Base-by-base conservation (phyloP, 2,797 vertebrate species). In the Apogon hyalosoma region DNA sequence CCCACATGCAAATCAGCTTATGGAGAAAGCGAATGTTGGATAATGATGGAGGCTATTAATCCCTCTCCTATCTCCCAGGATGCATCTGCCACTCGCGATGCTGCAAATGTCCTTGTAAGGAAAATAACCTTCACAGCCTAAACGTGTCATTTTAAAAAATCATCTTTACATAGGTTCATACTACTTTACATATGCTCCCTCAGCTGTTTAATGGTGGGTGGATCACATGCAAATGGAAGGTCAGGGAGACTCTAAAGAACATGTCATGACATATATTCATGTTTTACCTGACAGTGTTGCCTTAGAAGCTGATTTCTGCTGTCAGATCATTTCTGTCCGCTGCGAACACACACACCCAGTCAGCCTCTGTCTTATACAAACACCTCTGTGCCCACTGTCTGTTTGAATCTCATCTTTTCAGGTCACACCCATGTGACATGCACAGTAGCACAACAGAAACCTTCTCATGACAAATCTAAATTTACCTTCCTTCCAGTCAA, bases 1-100 rank as follows among this genome's bases (percentile, higher is more conserved):
- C 50, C 50, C 51, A 10, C 82, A 83, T 80, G 63, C 64, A 88
- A 92, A 92, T 89, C 87, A 82, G 90, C 88, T 92, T 92, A 92
- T 11, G 55, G 51, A 63, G 75, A 67, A 80, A 69, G 62, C 41
- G 7, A 82, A 79, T 73, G 82, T 85, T 80, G 77, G 78, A 83
- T 85, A 77, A 82, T 39, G 45, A 55, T 63, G 46, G 61, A 69
- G 14, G n/a, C 63, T 46, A 38, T 56, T 89, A 92, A 93, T 92
- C 89, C 85, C 63, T 31, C 11, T 46, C 42, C 69, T 79, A 61
- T 72, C 40, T 83, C 69, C 60, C 60, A 15, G 77, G 57, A 79
- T 59, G 15, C 63, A 74, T 60, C 75, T 77, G 79, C 49, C 46
- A 11, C 51, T 59, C 46, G 1, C 24, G 21, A 11, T 48, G 2